phyloP scores from a whole-genome alignment of 2,113 vertebrate species.

The Heptranchias perlo region DNA sequence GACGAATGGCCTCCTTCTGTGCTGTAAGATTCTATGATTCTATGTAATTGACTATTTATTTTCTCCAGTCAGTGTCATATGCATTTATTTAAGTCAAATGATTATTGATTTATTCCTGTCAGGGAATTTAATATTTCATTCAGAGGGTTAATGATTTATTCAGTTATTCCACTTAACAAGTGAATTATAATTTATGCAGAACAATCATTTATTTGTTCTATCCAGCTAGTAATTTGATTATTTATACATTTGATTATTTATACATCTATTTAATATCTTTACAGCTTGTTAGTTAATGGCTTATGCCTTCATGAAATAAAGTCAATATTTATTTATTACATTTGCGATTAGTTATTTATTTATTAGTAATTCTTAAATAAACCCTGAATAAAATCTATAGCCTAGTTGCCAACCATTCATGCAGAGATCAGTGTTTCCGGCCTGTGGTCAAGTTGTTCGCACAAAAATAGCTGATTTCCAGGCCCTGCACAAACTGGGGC shows the following conservation, averaged over 20 bases:
- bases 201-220: neutral
- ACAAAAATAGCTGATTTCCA: neutral
- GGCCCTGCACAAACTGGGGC: too few species aligned
- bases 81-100: neutral
- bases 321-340: neutral
- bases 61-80: neutral
- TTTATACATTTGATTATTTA: neutral
- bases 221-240: neutral
- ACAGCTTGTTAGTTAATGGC: neutral
- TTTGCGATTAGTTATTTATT: neutral
- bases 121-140: neutral
- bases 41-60: neutral
- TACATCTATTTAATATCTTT: neutral
- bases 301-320: neutral
- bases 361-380: neutral
- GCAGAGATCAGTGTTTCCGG: neutral
- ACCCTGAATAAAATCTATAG: neutral
- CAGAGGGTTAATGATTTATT: neutral
- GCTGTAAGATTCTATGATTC: too few species aligned
- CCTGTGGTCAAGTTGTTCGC: neutral
- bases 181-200: neutral
- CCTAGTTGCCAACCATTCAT: neutral
- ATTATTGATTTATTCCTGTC: neutral
- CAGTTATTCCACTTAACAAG: neutral
- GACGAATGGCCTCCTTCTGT: too few species aligned